These are phyloP conservation scores for Ostrea edulis DNA, from an alignment of 1,140 invertebrate species.

Conservation along the genomic window DNA sequence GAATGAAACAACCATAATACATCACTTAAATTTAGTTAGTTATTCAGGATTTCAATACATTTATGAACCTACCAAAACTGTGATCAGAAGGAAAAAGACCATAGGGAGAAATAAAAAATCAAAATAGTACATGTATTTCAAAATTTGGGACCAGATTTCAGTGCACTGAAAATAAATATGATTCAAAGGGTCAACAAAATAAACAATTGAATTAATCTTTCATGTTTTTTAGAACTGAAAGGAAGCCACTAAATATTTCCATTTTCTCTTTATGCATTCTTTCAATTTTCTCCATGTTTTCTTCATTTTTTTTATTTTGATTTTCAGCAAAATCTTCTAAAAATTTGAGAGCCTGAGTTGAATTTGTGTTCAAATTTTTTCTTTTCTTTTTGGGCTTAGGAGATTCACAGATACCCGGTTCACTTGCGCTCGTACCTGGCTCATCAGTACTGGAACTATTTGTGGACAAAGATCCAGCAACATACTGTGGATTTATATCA, in stretches of 20 bases:
- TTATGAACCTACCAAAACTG: too few species aligned
- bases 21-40: not conserved
- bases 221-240: too few species aligned
- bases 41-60: too few species aligned
- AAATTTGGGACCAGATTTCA: too few species aligned
- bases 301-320: constrained; percentile 38
- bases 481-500: not conserved
- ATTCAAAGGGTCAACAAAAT: too few species aligned
- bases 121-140: not conserved
- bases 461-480: too few species aligned
- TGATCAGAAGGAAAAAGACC: too few species aligned
- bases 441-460: not conserved
- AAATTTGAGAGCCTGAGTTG: not conserved
- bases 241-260: constrained; percentile 18
- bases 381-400: constrained; percentile 36
- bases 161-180: too few species aligned
- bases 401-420: not conserved
- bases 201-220: too few species aligned
- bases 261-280: constrained; percentile 40
- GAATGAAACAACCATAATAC: too few species aligned
- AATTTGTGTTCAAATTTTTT: not conserved
- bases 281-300: not conserved
- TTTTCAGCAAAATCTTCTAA: constrained; percentile 36
- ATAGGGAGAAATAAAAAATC: too few species aligned
- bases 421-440: not conserved